These are phyloP conservation scores for Turritopsis dohrnii DNA, from an alignment of 30 jellyfish, hydroid and myxozoan species.

Conservation along the genomic window DNA sequence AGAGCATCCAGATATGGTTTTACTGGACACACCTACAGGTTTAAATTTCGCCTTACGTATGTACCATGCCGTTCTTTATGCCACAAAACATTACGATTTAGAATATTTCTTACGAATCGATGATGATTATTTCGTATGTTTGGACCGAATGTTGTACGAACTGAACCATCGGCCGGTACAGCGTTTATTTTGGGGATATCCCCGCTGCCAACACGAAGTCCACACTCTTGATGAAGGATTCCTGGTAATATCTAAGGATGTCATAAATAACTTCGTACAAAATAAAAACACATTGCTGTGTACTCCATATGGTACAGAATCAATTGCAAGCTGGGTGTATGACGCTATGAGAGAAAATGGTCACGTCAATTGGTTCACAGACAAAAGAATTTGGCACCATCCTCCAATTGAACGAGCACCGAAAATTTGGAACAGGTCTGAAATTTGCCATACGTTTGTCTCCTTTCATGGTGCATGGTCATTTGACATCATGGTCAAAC, in stretches of 20 bases:
- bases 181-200: conserved; percentile 69
- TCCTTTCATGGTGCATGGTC: neutral
- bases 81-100: conserved; percentile 58
- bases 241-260: conserved; percentile 51
- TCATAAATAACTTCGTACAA: neutral
- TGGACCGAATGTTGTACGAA: conserved; percentile 47
- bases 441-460: neutral
- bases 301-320: neutral
- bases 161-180: conserved; percentile 28
- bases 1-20: neutral
- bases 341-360: neutral
- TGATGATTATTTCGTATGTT: conserved; percentile 63
- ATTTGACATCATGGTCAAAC: neutral
- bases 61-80: conserved; percentile 65
- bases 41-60: neutral
- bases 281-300: neutral
- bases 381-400: neutral
- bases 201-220: conserved; percentile 40
- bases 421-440: neutral
- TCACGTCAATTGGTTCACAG: neutral
- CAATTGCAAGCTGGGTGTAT: neutral
- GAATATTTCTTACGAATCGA: conserved; percentile 70
- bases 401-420: neutral
- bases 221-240: conserved; percentile 65
- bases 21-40: neutral